Base-by-base conservation (phyloP, 2,113 vertebrate species). In the Megalops atlanticus region DNA sequence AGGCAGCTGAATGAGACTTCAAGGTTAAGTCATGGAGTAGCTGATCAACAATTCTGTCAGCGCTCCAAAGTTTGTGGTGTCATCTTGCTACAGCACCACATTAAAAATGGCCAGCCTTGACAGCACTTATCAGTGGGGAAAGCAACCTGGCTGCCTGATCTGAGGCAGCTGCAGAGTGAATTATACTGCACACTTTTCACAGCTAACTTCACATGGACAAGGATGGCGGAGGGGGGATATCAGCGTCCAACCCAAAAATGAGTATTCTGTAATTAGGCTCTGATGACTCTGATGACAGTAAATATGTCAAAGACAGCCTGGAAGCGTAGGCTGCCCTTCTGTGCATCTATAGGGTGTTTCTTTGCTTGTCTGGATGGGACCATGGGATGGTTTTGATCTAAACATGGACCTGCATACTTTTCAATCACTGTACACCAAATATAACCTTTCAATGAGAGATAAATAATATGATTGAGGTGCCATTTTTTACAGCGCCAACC, bases 41-140 rank as follows among this genome's bases (percentile, higher is more conserved):
- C 41, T 76, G 74, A 76, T 76, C 74, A 76, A 76, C 74, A 49
- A 76, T 76, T 76, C 74, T 76, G 74, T 76, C 74, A 47, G 41
- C 74, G 49, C n/a, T 76, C 41, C 41, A 49, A 76, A 76, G 74
- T 76, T 76, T 76, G 45, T n/a, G 33, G 74, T 49, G 74, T 76
- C 74, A 49, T 40, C 74, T 76, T 43, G 43, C n/a, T 33, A n/a
- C 74, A 76, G 41, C 41, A n/a, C 15, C 74, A 24, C 74, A 76
- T 76, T 76, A 45, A 76, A 76, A 76, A 76, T 49, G 41, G 33
- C 74, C 45, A 49, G 74, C 27, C 74, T 40, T 76, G 74, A 76
- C 74, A 76, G 74, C 74, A 49, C 35, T 76, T 76, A 76, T 76
- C 74, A 47, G 73, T 12, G 24, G 31, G 11, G n/a, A 74, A n/a